Percentiles rank a stretch among this genome's conserved stretches.
Conservation (phyloP, 2,888 invertebrate genomes). For the Tromatobia lineatoria region DNA sequence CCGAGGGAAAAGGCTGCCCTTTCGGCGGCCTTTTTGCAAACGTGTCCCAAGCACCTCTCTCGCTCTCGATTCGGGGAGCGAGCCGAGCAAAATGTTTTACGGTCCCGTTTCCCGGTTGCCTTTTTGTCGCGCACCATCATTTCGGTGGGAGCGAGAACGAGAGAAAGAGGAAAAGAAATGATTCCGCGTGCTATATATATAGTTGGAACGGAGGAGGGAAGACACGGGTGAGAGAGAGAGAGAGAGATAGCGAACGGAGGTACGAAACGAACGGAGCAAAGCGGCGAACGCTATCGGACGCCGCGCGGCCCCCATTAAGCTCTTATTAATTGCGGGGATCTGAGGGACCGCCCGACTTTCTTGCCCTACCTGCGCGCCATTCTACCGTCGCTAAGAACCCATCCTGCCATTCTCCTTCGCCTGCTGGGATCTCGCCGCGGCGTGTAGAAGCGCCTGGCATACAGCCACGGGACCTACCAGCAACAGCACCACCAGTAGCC, state of each 20-base stretch:
- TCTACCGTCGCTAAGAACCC: conserved; percentile 77
- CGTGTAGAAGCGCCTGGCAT: conserved; percentile 15
- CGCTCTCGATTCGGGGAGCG: conserved; percentile 64
- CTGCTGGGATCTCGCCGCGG: conserved; percentile 37
- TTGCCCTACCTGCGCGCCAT: conserved; percentile 84
- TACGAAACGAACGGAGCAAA: conserved; percentile 66
- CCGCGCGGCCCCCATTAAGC: conserved; percentile 83
- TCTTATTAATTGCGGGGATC: conserved; percentile 85
- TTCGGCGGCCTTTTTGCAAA: conserved; percentile 76
- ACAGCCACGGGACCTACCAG: conserved; percentile 15
- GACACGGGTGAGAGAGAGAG: conserved; percentile 57
- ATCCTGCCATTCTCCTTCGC: conserved; percentile 72
- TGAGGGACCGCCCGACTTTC: conserved; percentile 83
- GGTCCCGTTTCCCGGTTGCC: conserved; percentile 72
- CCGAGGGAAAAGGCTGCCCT: conserved; percentile 46
- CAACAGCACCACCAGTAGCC: conserved; percentile 5
- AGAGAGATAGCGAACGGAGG: conserved; percentile 54
- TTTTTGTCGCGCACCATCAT: conserved; percentile 75
- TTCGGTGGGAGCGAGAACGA: conserved; percentile 65
- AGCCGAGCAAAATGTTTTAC: conserved; percentile 81
- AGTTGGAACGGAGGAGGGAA: conserved; percentile 54
- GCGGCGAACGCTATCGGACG: conserved; percentile 78
- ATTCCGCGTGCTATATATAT: conserved; percentile 48
- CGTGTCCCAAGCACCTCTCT: conserved; percentile 77
- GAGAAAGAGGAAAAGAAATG: conserved; percentile 63